A percentile compares a stretch with the other conserved stretches of the same genome.
Evolutionary conservation across 1,140 invertebrate species (phyloP).

Genomic region (Drosophila funebris): DNA sequence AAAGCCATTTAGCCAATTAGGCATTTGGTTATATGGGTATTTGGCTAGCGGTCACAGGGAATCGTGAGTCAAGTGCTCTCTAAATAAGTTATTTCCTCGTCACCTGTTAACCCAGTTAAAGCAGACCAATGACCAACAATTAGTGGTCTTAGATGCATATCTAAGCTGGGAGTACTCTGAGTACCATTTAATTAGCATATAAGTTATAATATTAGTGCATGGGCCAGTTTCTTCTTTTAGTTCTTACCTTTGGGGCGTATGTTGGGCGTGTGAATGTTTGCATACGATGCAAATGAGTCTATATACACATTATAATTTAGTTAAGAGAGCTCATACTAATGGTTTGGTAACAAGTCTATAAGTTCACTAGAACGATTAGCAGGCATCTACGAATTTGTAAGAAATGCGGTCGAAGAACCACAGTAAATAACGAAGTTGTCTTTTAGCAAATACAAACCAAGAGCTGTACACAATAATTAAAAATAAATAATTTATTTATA

Average conservation of each 20-base stretch:
- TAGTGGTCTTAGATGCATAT: slow-evolving; percentile 62
- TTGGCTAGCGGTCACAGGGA: slow-evolving; percentile 68
- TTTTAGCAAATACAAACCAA: too few relatives aligned
- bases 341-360: slow-evolving; percentile 13
- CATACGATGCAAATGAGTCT: not conserved
- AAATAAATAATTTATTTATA: too few relatives aligned
- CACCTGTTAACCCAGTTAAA: slow-evolving; percentile 77
- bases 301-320: slow-evolving; percentile 27
- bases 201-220: slow-evolving; percentile 24
- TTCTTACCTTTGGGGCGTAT: slow-evolving; percentile 25
- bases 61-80: slow-evolving; percentile 21
- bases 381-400: slow-evolving; percentile 9
- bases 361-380: slow-evolving; percentile 11
- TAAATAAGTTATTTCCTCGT: slow-evolving; percentile 56
- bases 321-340: slow-evolving; percentile 32
- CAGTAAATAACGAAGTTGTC: not conserved
- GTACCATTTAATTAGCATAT: slow-evolving; percentile 69
- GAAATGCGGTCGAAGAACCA: not conserved
- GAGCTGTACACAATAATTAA: too few relatives aligned
- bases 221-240: slow-evolving; percentile 23
- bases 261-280: slow-evolving; percentile 38
- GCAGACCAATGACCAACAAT: slow-evolving; percentile 65
- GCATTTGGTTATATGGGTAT: not conserved
- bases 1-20: slow-evolving; percentile 24
- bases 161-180: slow-evolving; percentile 29